Conservation (phyloP, 2,797 vertebrate genomes). For the Pterois miles region DNA sequence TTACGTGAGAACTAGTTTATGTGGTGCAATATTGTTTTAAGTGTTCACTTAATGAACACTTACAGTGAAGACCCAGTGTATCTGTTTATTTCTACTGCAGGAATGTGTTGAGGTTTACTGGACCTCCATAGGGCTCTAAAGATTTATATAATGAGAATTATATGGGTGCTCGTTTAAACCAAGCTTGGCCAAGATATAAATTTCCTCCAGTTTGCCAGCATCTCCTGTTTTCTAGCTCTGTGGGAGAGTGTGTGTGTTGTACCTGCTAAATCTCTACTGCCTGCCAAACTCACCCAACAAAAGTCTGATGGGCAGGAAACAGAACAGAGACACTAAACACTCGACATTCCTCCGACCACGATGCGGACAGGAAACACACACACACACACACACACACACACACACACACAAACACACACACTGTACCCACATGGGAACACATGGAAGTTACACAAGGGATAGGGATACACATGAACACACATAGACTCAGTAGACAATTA, state of each 20-base stretch:
- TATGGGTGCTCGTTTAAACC: not conserved
- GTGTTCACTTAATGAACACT: not conserved
- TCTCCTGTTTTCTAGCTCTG: conserved; percentile 19
- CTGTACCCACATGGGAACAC: conserved; percentile 41
- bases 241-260: conserved; percentile 27
- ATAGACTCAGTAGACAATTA: not conserved
- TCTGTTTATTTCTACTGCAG: not conserved
- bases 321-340: conserved; percentile 60
- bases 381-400: not conserved
- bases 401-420: not conserved
- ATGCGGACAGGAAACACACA: conserved; percentile 31
- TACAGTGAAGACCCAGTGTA: not conserved
- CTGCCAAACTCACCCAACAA: conserved; percentile 52
- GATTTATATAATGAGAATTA: not conserved
- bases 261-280: conserved; percentile 49
- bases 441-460: conserved; percentile 58
- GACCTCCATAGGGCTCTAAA: not conserved
- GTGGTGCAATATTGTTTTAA: not conserved
- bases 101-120: not conserved
- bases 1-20: not conserved
- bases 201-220: not conserved
- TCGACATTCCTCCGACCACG: conserved; percentile 65
- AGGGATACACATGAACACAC: conserved; percentile 23
- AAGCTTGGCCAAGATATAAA: conserved; percentile 9
- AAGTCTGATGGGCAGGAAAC: conserved; percentile 59